phyloP scores from a whole-genome alignment of 2,888 invertebrate genomes.

The Cancer borealis region DNA sequence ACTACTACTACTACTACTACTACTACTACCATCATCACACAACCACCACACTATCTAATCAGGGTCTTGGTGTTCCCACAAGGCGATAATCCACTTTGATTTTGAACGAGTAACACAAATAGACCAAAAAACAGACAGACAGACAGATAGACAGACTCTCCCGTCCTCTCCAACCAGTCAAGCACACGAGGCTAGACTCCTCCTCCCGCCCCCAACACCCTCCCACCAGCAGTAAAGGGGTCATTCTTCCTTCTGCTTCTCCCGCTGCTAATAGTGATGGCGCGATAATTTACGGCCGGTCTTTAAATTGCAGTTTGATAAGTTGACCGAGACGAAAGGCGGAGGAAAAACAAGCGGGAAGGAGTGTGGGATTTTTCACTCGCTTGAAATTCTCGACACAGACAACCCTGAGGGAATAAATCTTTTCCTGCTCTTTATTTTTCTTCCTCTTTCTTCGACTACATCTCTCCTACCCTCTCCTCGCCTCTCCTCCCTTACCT shows the following conservation, averaged over 20 bases:
- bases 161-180: neutral
- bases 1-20: no score
- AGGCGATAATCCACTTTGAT: no score
- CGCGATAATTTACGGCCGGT: slow-evolving; percentile 26
- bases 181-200: neutral
- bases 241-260: slow-evolving; percentile 6
- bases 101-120: neutral
- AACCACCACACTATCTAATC: no score
- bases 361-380: neutral
- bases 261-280: slow-evolving; percentile 15
- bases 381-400: slow-evolving; percentile 37
- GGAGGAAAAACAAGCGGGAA: neutral
- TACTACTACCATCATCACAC: no score
- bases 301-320: slow-evolving; percentile 40
- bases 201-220: neutral
- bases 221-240: neutral
- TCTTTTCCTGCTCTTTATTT: slow-evolving; percentile 16
- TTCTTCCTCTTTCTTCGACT: slow-evolving; percentile 8
- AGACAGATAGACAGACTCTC: neutral
- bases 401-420: slow-evolving; percentile 22
- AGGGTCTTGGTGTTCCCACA: no score
- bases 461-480: neutral
- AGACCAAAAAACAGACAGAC: neutral
- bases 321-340: neutral
- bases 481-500: neutral